Conservation (phyloP, 2,888 invertebrate genomes). For the Alcis repandata region DNA sequence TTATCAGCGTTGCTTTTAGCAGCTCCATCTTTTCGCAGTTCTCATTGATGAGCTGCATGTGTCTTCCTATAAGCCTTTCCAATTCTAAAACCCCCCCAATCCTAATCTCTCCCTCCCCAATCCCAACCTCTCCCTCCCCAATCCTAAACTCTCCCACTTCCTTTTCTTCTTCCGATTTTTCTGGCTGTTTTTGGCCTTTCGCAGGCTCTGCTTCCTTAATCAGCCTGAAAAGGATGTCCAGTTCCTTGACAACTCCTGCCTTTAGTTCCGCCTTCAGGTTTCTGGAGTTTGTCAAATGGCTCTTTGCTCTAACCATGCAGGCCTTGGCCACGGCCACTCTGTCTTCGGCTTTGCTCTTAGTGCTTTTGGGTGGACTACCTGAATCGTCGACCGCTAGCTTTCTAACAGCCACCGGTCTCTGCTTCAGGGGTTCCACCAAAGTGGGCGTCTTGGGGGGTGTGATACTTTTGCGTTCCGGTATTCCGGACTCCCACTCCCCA, state of each 20-base stretch:
- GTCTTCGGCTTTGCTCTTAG: background rate
- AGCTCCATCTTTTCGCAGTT: no score
- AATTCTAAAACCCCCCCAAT: no score
- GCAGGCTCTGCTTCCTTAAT: background rate
- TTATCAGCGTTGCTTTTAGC: no score
- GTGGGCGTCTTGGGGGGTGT: background rate
- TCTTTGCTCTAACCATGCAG: background rate
- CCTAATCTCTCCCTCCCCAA: background rate
- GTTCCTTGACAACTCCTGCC: background rate
- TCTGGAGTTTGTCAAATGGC: background rate
- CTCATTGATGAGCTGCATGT: no score
- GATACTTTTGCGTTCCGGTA: background rate
- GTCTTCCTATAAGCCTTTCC: no score
- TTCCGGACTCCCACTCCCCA: background rate
- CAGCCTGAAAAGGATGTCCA: background rate
- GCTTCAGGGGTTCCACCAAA: background rate
- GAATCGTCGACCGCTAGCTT: no score
- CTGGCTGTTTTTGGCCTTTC: no score
- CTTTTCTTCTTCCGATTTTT: no score
- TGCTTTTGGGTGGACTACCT: background rate
- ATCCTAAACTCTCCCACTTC: no score
- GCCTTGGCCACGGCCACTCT: background rate
- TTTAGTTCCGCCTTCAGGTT: constrained; percentile 1
- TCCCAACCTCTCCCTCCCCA: no score
- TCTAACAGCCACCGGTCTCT: background rate